A percentile compares a stretch with the other conserved stretches of the same genome.
Evolutionary conservation across 2,888 invertebrate species (phyloP).

Genomic region (Eurytoma adleriae): DNA sequence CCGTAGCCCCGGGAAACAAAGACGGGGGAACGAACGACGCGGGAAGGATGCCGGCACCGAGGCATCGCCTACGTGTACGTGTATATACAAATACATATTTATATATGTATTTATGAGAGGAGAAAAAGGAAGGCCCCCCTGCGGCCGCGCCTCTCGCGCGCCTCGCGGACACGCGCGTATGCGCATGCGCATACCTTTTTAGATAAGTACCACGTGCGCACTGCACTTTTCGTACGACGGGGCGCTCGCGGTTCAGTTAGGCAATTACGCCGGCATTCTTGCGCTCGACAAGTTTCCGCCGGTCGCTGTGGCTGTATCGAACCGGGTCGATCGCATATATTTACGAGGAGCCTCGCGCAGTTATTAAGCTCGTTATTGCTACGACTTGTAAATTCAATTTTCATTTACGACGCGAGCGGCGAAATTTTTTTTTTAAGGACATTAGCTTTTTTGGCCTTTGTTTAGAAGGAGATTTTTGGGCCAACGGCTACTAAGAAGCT

Average conservation of each 20-base stretch:
- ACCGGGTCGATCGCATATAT: slow-evolving; percentile 42
- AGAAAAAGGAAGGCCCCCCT: not conserved
- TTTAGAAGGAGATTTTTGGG: no score
- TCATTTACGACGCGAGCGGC: no score
- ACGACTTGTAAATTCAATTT: no score
- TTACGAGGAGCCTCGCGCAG: slow-evolving; percentile 9
- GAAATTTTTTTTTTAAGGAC: no score
- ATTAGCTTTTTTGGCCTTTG: no score
- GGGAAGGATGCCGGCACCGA: not conserved
- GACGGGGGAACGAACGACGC: not conserved
- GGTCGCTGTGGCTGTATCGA: slow-evolving; percentile 4
- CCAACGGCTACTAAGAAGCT: no score
- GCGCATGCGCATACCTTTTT: slow-evolving; percentile 7
- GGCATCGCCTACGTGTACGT: not conserved
- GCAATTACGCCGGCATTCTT: slow-evolving; percentile 44
- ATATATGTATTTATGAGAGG: slow-evolving; percentile 9
- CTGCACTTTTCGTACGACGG: slow-evolving; percentile 10
- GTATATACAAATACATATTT: no score
- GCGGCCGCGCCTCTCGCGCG: slow-evolving; percentile 40
- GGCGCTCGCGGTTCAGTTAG: slow-evolving; percentile 46
- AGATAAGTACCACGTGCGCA: slow-evolving; percentile 35
- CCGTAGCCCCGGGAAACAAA: not conserved
- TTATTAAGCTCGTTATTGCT: slow-evolving; percentile 1
- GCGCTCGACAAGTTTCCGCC: not conserved
- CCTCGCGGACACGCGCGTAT: not conserved